Conservation (phyloP, 1,140 invertebrate genomes). For the Sycophila sp. region DNA sequence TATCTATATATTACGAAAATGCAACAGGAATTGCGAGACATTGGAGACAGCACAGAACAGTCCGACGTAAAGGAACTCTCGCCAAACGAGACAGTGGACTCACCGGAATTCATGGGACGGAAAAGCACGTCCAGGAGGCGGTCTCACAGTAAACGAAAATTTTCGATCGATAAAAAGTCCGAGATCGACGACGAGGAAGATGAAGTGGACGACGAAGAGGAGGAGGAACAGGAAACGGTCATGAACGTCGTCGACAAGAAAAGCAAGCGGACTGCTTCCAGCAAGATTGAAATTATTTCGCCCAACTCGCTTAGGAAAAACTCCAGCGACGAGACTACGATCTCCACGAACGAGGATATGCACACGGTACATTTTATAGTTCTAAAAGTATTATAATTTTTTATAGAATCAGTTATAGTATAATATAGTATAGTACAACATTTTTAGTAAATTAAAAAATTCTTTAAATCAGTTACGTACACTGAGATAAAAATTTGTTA, state of each 20-base stretch:
- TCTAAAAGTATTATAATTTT: background rate
- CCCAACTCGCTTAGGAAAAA: conserved; percentile 18
- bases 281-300: conserved; percentile 28
- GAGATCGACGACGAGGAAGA: background rate
- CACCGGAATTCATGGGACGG: background rate
- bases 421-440: too few species aligned
- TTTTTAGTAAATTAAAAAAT: too few species aligned
- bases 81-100: background rate
- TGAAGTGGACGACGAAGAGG: conserved; percentile 18
- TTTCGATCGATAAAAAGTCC: background rate
- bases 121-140: background rate
- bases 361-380: conserved; percentile 34
- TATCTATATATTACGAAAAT: background rate
- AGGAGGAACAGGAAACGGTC: conserved; percentile 12
- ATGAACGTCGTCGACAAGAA: conserved; percentile 4
- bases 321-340: conserved; percentile 35
- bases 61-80: background rate
- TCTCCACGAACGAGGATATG: conserved; percentile 38
- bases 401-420: too few species aligned
- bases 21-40: conserved; percentile 11
- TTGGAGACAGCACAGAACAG: background rate
- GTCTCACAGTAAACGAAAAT: conserved; percentile 1
- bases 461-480: too few species aligned
- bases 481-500: too few species aligned
- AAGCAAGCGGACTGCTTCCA: conserved; percentile 7